Evolutionary conservation across 2,113 vertebrate species (phyloP), one percentile per base, ranked within the genome.

Genomic region (Tetraodon nigroviridis): DNA sequence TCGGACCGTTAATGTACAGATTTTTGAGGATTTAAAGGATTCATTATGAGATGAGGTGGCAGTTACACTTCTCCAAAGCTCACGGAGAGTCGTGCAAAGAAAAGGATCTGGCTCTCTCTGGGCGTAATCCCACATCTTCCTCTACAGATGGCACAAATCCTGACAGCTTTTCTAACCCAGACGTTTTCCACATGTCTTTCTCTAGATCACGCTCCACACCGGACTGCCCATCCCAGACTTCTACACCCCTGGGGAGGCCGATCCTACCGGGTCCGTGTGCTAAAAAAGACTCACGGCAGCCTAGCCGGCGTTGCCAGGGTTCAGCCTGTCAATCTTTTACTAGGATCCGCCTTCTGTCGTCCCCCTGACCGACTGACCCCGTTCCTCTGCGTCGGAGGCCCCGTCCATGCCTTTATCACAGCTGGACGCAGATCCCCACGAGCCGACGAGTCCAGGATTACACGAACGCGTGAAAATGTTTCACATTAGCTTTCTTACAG

Each of bases 121-220:
- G 16, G n/a, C 3, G 22, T 19, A 20, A 75, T n/a, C 62, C 62
- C 68, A 75, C 74, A 78, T 67, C 71, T 55, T 80, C 86, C 51
- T 71, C 88, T 80, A 54, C 60, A 58, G 86, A 64, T 59, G 6
- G 50, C 10, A 49, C 19, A 49, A 8, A 53, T 21, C 1, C 4
- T 6, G 3, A 12, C 7, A 70, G 41, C 7, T 47, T 47, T 11
- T 51, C 42, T 53, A 40, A 63, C 44, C 5, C 7, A 37, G 11
- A 20, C 45, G 16, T 41, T 37, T 20, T 48, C 7, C 44, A 50
- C 56, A 1, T n/a, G 21, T 74, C 11, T 60, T 2, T 66, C 45
- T 64, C n/a, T 76, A 99, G 97, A 92, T 99, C 73, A 99, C 95
- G 0, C 92, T 99, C 59, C 95, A 98, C 84, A 98, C 96, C 1